Base-by-base conservation (phyloP, 2,113 vertebrate species). In the Pangasianodon hypophthalmus region DNA sequence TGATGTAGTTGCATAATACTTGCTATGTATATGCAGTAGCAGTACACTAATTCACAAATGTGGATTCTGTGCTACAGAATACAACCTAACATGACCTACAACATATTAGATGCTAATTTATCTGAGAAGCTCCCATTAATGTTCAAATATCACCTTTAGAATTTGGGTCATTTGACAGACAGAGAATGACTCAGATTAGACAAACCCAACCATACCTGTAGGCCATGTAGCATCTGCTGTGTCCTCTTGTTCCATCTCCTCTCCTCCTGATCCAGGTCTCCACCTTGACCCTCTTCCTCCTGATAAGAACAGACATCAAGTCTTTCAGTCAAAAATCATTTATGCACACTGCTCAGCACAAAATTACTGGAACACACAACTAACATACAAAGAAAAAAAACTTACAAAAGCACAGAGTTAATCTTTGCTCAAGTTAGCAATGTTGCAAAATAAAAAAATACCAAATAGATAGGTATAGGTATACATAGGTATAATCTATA, bases 171-270 rank as follows among this genome's bases (percentile, higher is more conserved):
- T 44, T 90, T 19, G 50, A 54, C 48, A 52, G 81, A 19, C 21
- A 0, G 3, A 77, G 3, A 89, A 52, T 50, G 69, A 21, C 6
- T 6, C 26, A 80, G 44, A 48, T 50, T 16, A 85, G 18, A 46
- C 37, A 19, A 69, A 79, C 19, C 44, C 41, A 8, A 4, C 2
- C 87, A 67, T 82, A 99, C 98, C 98, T 99, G 98, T 91, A 99
- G 97, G 21, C 98, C 98, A 26, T 99, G 98, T 62, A 99, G 97
- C 98, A 99, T 99, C 95, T 99, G 98, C 87, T 99, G 98, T 86
- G 98, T 99, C 92, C 98, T 98, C 95, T 99, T 99, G 94, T 99
- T 99, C 98, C 98, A 99, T 67, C 98, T 96, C 92, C 98, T 97
- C 94, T 99, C 98, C 92, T 99, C 98, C 92, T 99, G 98, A 95